Conservation (phyloP, 2,888 invertebrate species). For the Mythimna loreyi region DNA sequence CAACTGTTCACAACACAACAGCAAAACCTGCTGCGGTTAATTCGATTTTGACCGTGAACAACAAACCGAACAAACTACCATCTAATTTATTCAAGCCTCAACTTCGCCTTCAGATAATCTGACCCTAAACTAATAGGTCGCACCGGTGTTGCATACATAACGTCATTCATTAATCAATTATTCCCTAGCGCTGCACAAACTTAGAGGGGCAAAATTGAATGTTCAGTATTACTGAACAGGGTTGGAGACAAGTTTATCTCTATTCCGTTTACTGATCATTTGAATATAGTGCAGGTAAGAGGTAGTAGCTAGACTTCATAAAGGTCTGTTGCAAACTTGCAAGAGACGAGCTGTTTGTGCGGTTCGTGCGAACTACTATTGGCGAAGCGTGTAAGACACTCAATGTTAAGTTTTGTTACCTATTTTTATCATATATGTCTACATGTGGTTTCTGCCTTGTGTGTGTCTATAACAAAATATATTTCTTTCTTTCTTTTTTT, state of each 20-base stretch:
- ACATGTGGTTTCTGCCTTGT: too few relatives aligned
- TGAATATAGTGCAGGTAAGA: conserved; percentile 22
- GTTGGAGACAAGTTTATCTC: conserved; percentile 20
- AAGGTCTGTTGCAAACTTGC: too few relatives aligned
- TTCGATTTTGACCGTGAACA: conserved; percentile 66
- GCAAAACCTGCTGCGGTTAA: conserved; percentile 54
- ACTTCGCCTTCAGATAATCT: conserved; percentile 68
- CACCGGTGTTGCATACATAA: conserved; percentile 67
- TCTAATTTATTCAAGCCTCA: conserved; percentile 72
- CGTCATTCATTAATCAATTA: conserved; percentile 65
- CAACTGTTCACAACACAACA: conserved; percentile 14
- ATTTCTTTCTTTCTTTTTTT: too few relatives aligned
- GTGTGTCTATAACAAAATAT: too few relatives aligned
- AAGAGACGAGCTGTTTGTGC: too few relatives aligned
- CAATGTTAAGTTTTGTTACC: too few relatives aligned
- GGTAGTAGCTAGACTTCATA: neutral
- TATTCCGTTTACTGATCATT: conserved; percentile 33
- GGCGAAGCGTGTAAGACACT: too few relatives aligned
- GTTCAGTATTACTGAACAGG: conserved; percentile 49
- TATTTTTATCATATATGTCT: too few relatives aligned
- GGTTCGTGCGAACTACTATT: too few relatives aligned
- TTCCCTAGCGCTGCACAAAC: conserved; percentile 59
- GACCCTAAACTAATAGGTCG: conserved; percentile 68
- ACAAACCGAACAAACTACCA: conserved; percentile 70
- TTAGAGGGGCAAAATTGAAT: conserved; percentile 58